Evolutionary conservation across 2,888 invertebrate genomes (phyloP).

Genomic region (Drosophila ustulata): DNA sequence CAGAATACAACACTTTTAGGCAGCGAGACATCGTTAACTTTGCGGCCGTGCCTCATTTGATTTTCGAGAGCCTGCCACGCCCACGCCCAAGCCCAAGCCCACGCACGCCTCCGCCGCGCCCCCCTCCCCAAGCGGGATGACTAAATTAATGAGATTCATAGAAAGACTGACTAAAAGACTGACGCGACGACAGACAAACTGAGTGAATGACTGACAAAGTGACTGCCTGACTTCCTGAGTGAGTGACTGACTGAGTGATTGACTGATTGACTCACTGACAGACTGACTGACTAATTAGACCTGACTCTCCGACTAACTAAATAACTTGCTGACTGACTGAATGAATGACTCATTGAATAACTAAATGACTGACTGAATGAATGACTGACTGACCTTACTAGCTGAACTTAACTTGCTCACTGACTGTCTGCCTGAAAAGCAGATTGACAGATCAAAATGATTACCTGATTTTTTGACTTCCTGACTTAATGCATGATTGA

Average conservation of each 20-base stretch:
- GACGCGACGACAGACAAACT: neutral
- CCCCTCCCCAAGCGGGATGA: conserved; percentile 21
- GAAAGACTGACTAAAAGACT: conserved; percentile 20
- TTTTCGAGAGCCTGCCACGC: conserved; percentile 35
- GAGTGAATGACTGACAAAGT: neutral
- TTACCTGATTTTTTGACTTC: too few species aligned
- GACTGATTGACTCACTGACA: too few species aligned
- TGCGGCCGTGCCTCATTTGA: conserved; percentile 58
- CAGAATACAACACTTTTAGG: conserved; percentile 26
- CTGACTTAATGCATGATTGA: neutral
- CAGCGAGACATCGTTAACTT: conserved; percentile 48
- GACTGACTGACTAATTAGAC: too few species aligned
- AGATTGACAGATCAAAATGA: neutral
- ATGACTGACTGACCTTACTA: neutral
- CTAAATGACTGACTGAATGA: neutral
- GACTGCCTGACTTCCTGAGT: conserved; percentile 9
- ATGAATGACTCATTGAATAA: too few species aligned
- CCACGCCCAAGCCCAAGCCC: neutral
- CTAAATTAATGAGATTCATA: conserved; percentile 69
- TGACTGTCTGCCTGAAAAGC: neutral
- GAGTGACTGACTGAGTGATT: neutral
- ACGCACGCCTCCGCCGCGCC: neutral
- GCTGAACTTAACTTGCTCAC: too few species aligned
- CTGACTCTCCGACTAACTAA: neutral
- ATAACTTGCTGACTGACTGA: neutral